Evolutionary conservation across 2,113 vertebrate genomes (phyloP), one percentile per base, ranked within the genome.

Genomic region (Paralichthys olivaceus): DNA sequence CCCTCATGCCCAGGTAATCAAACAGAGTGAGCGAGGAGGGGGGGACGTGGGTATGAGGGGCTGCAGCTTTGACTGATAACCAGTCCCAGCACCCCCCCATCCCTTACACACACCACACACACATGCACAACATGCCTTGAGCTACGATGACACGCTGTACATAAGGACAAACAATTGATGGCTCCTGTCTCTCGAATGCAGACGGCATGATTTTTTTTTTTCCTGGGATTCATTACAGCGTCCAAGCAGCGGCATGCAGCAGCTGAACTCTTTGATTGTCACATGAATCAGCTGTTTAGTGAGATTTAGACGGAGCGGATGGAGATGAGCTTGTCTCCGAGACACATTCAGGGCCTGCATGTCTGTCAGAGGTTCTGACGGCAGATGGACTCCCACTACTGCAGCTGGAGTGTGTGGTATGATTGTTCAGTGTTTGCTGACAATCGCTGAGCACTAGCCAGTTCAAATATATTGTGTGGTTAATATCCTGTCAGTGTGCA

Each of bases 251-350:
- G 1, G 56, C 47, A 4, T 5, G 37, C 14, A n/a, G 69, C 69
- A 66, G 73, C 66, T 87, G 73, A 67, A 58, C 74, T 72, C 11
- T 69, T 67, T 84, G 77, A 91, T 88, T 86, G 75, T 79, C 60
- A 69, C 68, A 88, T 88, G 74, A 90, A 91, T 92, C 87, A 92
- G 62, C 40, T 69, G 64, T 53, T 43, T 55, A 70, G 84, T 29
- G 25, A 54, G 19, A 83, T 81, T 75, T 49, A 83, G 73, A 28
- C 53, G 20, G 53, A 56, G 69, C 34, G 58, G 59, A 80, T 29
- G 28, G 60, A 58, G 56, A 65, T 67, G 58, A 84, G 57, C 73
- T 63, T 57, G 43, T 80, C 26, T 69, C 32, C 11, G 22, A 26
- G 56, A 78, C 62, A 64, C 55, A 37, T 47, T 34, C 25, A 62